Evolutionary conservation across 2,113 vertebrate genomes (phyloP), one percentile per base, ranked within the genome.

Genomic region (Myrmophylax atrothorax): DNA sequence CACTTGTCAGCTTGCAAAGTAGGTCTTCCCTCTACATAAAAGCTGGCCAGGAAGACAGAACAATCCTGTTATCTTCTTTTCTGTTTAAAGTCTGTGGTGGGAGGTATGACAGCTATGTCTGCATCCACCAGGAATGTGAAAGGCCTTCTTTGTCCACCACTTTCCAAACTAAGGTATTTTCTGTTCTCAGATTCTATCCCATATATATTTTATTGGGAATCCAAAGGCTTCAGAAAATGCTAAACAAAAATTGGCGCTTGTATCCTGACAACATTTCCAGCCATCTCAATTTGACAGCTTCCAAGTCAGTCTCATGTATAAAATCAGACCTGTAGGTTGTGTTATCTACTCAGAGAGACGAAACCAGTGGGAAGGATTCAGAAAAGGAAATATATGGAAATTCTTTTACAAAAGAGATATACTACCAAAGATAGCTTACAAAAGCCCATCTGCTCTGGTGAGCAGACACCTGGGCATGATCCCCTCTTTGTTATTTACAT

Each of bases 401-500:
- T 88, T 90, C 67, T 94, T 85, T 81, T n/a, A 44, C 44, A 84
- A 89, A 92, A 84, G 55, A 75, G 35, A 86, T 89, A 55, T 37
- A 42, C 56, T 89, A 15, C 22, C 64, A 89, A 68, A 90, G 23
- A 28, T 52, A 72, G 23, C 25, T 79, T 91, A 74, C 53, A 87
- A 85, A 91, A 82, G 75, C 78, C 73, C 66, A 69, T 94, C 84
- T 93, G 83, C 83, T 92, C 55, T 63, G 38, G 31, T 60, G 85
- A 83, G 33, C 18, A 60, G 76, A 91, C 93, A 84, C 1, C 15
- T 93, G 76, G 84, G 50, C 90, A 94, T 76, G 92, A 90, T 96
- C 79, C 73, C 35, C 38, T 52, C 70, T 90, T 88, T 35, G 10
- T 90, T 92, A 79, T 95, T 95, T 94, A 91, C 84, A 58, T 50